phyloP scores from a whole-genome alignment of 1,140 invertebrate genomes.

The Scaptodrosophila lebanonensis region DNA sequence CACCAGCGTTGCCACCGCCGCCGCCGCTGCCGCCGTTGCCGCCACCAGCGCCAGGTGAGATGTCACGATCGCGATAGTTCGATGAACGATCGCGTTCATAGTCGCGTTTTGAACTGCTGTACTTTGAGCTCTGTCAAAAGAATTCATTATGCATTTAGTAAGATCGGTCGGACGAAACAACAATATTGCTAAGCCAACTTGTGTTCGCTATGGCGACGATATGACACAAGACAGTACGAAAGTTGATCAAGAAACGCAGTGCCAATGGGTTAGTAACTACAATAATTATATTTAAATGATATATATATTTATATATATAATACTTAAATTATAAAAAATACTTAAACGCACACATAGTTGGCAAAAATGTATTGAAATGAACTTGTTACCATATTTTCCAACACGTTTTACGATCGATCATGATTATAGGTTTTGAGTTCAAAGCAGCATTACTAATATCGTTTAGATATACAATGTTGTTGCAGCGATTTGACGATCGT shows the following conservation, averaged over 20 bases:
- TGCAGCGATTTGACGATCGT: too few species aligned
- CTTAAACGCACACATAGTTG: too few species aligned
- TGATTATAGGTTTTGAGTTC: too few species aligned
- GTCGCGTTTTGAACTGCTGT: slow-evolving; percentile 81
- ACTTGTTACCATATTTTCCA: too few species aligned
- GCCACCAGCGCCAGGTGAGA: slow-evolving; percentile 82
- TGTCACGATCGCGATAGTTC: slow-evolving; percentile 75
- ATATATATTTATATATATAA: slow-evolving; percentile 25
- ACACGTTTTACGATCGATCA: too few species aligned
- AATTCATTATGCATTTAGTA: not conserved
- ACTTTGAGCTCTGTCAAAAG: slow-evolving; percentile 84
- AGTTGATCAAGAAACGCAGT: not conserved
- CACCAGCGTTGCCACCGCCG: slow-evolving; percentile 83
- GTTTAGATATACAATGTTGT: too few species aligned
- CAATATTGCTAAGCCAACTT: not conserved
- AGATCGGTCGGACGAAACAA: not conserved
- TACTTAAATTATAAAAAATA: slow-evolving; percentile 18
- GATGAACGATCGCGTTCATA: slow-evolving; percentile 77
- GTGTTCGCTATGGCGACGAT: not conserved
- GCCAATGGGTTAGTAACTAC: slow-evolving; percentile 24
- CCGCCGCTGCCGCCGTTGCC: slow-evolving; percentile 83
- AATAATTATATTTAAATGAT: slow-evolving; percentile 33
- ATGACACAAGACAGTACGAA: not conserved
- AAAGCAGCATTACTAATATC: too few species aligned
- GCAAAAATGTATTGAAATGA: not conserved